Base-by-base conservation (phyloP, 1,140 invertebrate genomes). In the Lycorma delicatula region DNA sequence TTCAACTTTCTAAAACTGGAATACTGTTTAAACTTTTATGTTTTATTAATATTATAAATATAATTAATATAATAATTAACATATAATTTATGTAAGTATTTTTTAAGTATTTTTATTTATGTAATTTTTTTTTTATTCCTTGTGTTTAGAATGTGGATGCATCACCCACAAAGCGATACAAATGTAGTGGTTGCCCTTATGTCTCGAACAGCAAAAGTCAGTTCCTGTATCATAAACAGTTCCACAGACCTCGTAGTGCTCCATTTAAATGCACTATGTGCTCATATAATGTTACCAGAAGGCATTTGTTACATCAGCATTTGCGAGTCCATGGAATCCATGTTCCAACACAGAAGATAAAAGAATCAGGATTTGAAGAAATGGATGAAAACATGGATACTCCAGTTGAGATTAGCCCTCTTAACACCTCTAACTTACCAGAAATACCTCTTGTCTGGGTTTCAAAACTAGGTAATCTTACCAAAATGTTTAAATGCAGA, bases 401-500 rank as follows among this genome's bases (percentile, higher is more conserved):
- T 22, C 25, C 18, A n/a, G 12, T 54, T 12, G 56, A 58, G 23
- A 60, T 60, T 20, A 50, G 27, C 48, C 25, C 4, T 20, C 52
- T 51, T 4, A 59, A 64, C 28, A 60, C 58, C 3, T 54, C 54
- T 11, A 25, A 56, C 0, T 50, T 49, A 25, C 67, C 75, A 0
- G 77, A 80, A 1, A 76, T 80, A 1, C 84, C 85, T 0, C 73
- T 82, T 38, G 84, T 88, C 1, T 89, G 85, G 83, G 84, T 87
- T 0, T 83, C 82, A 0, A 79, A 72, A 13, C 70, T 78, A 5
- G 84, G 84, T 18, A 80, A 82, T 11, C 83, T 89, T 56, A 79
- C 81, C 9, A 91, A 91, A 72, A 88, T 93, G 81, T 85, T 87
- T 63, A 89, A 90, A 67, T 93, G 89, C 67, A 77, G 85, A 27